These are phyloP conservation scores for Drosophila saltans DNA, from an alignment of 1,140 invertebrate species.

Conservation along the genomic window DNA sequence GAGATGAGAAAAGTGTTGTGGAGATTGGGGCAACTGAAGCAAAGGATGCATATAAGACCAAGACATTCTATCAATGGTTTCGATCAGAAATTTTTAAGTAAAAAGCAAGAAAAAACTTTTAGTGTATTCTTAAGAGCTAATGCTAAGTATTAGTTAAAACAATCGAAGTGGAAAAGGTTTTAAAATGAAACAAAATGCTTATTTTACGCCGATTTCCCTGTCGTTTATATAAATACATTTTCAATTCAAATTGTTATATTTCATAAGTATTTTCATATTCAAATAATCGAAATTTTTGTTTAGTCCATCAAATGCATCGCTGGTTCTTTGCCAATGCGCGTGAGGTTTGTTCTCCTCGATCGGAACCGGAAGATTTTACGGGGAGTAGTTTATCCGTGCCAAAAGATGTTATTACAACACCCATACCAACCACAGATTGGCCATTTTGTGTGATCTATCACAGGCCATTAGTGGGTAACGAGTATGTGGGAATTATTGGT, in stretches of 20 bases:
- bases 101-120: too few relatives aligned
- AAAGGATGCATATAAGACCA: background rate
- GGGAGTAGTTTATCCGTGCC: background rate
- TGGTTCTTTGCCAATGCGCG: constrained; percentile 73
- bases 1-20: background rate
- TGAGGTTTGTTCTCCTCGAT: constrained; percentile 39
- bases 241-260: constrained; percentile 12
- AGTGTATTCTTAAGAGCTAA: too few relatives aligned
- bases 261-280: background rate
- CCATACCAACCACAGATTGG: constrained; percentile 47
- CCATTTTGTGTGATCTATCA: constrained; percentile 52
- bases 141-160: too few relatives aligned
- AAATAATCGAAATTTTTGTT: constrained; percentile 31
- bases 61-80: too few relatives aligned
- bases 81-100: too few relatives aligned
- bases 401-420: background rate
- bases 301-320: constrained; percentile 55
- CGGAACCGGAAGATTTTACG: background rate
- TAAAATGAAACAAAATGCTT: too few relatives aligned
- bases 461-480: constrained; percentile 57
- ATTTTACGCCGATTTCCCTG: background rate
- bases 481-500: constrained; percentile 83
- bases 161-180: too few relatives aligned
- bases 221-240: constrained; percentile 37
- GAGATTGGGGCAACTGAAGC: background rate